These are phyloP conservation scores for Lepidurus packardi DNA, from an alignment of 1,140 invertebrate genomes.

Conservation along the genomic window DNA sequence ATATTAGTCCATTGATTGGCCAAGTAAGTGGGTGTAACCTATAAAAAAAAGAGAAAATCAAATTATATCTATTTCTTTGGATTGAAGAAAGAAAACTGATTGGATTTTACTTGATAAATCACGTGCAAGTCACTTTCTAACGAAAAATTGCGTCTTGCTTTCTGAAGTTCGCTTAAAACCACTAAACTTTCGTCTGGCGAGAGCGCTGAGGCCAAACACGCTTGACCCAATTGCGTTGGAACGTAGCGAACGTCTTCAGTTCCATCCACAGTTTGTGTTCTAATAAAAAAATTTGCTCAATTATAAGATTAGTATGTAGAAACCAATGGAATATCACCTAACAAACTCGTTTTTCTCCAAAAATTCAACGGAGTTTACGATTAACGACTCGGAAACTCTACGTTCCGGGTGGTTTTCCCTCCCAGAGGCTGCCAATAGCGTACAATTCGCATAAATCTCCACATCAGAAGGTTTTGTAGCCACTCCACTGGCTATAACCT, in stretches of 20 bases:
- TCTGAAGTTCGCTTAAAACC: slow-evolving; percentile 84
- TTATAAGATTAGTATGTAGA: neutral
- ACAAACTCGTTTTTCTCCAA: slow-evolving; percentile 55
- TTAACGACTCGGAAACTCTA: slow-evolving; percentile 41
- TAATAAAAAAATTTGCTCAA: neutral
- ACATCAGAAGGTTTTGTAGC: slow-evolving; percentile 67
- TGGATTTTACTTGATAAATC: slow-evolving; percentile 69
- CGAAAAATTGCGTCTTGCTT: slow-evolving; percentile 81
- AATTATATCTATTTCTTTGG: neutral
- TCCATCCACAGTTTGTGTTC: neutral
- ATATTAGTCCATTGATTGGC: slow-evolving; percentile 68
- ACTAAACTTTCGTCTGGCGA: slow-evolving; percentile 83
- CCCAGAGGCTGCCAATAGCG: slow-evolving; percentile 52
- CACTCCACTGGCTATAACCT: slow-evolving; percentile 81
- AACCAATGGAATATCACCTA: slow-evolving; percentile 32
- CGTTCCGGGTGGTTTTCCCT: slow-evolving; percentile 23
- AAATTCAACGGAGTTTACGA: slow-evolving; percentile 53
- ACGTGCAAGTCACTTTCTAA: slow-evolving; percentile 92
- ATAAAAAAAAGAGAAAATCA: slow-evolving; percentile 34
- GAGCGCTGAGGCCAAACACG: slow-evolving; percentile 85
- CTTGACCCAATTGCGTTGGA: slow-evolving; percentile 80
- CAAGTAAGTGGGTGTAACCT: slow-evolving; percentile 73
- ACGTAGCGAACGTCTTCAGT: slow-evolving; percentile 42
- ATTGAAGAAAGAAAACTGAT: neutral
- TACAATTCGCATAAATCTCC: slow-evolving; percentile 71